phyloP scores from a whole-genome alignment of 2,113 vertebrate genomes.

The Rhizomys pruinosus region DNA sequence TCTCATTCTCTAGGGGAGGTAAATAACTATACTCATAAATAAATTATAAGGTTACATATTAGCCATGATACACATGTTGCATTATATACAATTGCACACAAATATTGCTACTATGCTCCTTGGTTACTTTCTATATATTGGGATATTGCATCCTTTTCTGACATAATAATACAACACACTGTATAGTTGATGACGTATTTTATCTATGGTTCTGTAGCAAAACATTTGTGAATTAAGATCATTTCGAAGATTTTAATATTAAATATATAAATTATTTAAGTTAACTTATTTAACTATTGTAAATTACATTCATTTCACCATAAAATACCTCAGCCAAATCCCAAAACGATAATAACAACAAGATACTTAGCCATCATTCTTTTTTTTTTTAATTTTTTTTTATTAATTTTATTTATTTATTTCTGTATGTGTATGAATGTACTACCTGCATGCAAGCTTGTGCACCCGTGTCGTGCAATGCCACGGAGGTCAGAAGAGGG shows the following conservation, averaged over 20 bases:
- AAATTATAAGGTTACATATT: neutral
- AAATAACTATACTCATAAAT: too few species aligned
- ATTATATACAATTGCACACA: neutral
- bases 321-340: neutral
- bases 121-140: neutral
- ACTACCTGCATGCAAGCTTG: too few species aligned
- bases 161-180: neutral
- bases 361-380: neutral
- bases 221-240: neutral
- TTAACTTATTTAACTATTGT: neutral
- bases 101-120: neutral
- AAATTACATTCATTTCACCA: neutral
- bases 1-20: neutral
- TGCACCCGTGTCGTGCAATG: too few species aligned
- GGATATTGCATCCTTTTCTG: constrained; percentile 26
- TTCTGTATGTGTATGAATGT: too few species aligned
- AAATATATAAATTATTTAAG: neutral
- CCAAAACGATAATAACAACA: neutral
- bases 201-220: neutral
- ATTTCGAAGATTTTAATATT: neutral
- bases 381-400: too few species aligned
- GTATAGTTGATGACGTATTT: neutral
- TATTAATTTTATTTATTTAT: too few species aligned
- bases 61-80: neutral
- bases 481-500: too few species aligned